Conservation (phyloP, 2,888 invertebrate species). For the Torymus auratus region DNA sequence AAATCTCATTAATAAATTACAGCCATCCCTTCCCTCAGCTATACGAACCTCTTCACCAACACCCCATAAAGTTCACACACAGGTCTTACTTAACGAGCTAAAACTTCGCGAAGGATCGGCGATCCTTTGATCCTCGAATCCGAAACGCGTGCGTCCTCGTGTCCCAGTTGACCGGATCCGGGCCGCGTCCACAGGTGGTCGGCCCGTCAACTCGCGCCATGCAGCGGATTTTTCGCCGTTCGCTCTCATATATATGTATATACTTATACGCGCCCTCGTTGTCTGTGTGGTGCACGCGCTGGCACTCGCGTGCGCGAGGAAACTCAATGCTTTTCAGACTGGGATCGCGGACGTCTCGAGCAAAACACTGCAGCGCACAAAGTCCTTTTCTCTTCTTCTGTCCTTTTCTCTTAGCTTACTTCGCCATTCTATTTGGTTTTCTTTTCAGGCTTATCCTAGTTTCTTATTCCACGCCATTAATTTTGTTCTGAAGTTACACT, state of each 20-base stretch:
- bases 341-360: slow-evolving; percentile 14
- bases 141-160: background rate
- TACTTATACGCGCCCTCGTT: no score
- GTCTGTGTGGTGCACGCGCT: no score
- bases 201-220: background rate
- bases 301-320: slow-evolving; percentile 19
- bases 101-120: no score
- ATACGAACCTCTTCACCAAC: no score
- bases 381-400: slow-evolving; percentile 14
- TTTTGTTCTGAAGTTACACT: background rate
- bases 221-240: no score
- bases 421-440: slow-evolving; percentile 7
- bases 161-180: background rate
- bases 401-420: background rate
- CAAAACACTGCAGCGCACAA: background rate
- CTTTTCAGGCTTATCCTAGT: background rate
- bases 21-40: no score
- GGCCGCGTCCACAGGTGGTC: slow-evolving; percentile 37
- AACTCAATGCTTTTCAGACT: slow-evolving; percentile 35
- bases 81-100: no score
- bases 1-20: no score
- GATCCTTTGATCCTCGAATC: slow-evolving; percentile 17
- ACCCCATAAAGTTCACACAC: no score
- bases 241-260: no score
- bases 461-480: slow-evolving; percentile 1